phyloP scores from a whole-genome alignment of 2,888 invertebrate genomes.

The Lysandra coridon region DNA sequence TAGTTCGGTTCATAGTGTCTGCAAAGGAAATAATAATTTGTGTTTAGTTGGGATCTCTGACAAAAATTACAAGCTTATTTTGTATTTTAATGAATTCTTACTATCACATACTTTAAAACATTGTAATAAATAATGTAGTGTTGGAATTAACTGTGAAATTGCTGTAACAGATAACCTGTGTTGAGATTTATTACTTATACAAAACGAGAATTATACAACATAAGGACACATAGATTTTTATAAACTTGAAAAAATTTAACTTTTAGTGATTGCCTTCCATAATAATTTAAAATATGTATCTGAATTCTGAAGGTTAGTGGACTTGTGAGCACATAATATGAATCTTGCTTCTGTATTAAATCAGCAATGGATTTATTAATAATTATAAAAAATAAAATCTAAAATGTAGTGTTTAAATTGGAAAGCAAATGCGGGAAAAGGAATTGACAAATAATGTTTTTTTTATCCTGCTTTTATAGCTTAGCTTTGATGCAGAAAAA shows the following conservation, averaged over 20 bases:
- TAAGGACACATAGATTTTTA: no score
- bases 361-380: not conserved
- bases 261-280: no score
- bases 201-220: no score
- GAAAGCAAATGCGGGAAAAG: conserved; percentile 57
- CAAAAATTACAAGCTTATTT: not conserved
- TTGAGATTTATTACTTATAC: no score
- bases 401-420: conserved; percentile 38
- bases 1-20: conserved; percentile 43
- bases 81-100: not conserved
- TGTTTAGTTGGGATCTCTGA: not conserved
- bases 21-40: conserved; percentile 18
- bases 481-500: conserved; percentile 46
- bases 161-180: not conserved
- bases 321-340: not conserved
- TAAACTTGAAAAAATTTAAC: no score
- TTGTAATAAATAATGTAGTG: not conserved
- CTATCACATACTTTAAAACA: conserved; percentile 2
- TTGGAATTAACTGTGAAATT: not conserved
- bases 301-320: conserved; percentile 1
- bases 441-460: conserved; percentile 56
- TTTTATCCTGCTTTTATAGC: conserved; percentile 51
- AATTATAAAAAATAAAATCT: not conserved
- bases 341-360: not conserved
- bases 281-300: not conserved